These are phyloP conservation scores for Goniozus legneri DNA, from an alignment of 1,140 invertebrate species.

Conservation along the genomic window DNA sequence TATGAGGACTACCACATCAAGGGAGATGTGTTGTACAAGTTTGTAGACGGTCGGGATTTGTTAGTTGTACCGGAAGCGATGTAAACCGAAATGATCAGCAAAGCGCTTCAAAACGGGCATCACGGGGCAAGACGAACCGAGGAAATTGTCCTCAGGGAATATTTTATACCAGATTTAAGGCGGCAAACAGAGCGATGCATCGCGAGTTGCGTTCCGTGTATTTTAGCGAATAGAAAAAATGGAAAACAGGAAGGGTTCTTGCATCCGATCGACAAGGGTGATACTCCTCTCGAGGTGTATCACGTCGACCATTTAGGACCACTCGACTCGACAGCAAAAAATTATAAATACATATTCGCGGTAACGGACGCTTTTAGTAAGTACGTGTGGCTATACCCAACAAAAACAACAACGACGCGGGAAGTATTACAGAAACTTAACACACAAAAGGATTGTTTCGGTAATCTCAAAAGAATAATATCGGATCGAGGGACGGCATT, in stretches of 20 bases:
- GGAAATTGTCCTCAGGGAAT: not conserved
- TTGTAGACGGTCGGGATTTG: not conserved
- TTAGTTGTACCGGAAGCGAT: not conserved
- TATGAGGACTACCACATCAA: not conserved
- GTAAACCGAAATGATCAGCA: not conserved
- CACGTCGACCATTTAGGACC: slow-evolving; percentile 6
- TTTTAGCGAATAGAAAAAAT: not conserved
- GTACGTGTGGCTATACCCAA: slow-evolving; percentile 1
- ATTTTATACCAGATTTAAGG: not conserved
- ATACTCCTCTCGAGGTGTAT: not conserved
- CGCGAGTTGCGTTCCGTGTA: not conserved
- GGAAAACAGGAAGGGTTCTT: slow-evolving; percentile 6
- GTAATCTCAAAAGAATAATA: not conserved
- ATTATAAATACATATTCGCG: not conserved
- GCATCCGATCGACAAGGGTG: not conserved
- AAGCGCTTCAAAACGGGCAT: slow-evolving; percentile 1
- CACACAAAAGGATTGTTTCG: not conserved
- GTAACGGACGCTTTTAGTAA: slow-evolving; percentile 4
- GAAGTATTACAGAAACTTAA: not conserved
- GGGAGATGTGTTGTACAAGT: not conserved
- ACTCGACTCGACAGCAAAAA: slow-evolving; percentile 1
- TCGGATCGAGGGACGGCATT: slow-evolving; percentile 2
- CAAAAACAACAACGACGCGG: not conserved
- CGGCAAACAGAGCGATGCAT: not conserved
- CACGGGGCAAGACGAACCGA: not conserved